Base-by-base conservation (phyloP, 2,888 invertebrate genomes). In the Plagodis dolabraria region DNA sequence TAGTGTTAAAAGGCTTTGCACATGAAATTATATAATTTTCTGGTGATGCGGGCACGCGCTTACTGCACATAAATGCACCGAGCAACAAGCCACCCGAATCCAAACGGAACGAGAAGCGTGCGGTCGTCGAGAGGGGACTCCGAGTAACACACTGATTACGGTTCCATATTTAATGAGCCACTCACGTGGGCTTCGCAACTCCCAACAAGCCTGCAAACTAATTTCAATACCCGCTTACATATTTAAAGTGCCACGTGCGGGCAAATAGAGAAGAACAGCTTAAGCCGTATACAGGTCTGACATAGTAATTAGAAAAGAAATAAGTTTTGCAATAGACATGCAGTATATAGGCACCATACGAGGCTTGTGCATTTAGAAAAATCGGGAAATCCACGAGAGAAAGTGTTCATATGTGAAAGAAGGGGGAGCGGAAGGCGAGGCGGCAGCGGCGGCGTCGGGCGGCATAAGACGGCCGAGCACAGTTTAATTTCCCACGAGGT, bases 401-500 rank as follows among this genome's bases (percentile, higher is more conserved):
- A 90, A 91, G 90, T 90, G 85, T 85, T 86, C 87, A 86, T 85
- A 86, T 86, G 89, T 87, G 84, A 81, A 79, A 77, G 78, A 79
- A 81, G 82, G 79, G 77, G 80, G 77, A 8, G 68, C 72, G 65
- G 69, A 71, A 78, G 72, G 40, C 40, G 71, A 78, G 72, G 40
- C 40, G 40, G 40, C 22, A 9, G 40, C 10, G 10, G 36, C 36
- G 80, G 85, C 74, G 79, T 81, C 79, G 82, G 85, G 87, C 79
- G 84, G 87, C 81, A 84, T 82, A 90, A 89, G 91, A 89, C 88
- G 90, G 89, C 87, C 85, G 87, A 84, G 87, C 87, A 83, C 87
- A 91, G 89, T 92, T 92, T 92, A 92, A 92, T 92, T 92, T 92
- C 92, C 92, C 92, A 91, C 89, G 92, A 92, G 92, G 92, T 91